phyloP scores from a whole-genome alignment of 2,888 invertebrate genomes.

The Branchellion lobata region DNA sequence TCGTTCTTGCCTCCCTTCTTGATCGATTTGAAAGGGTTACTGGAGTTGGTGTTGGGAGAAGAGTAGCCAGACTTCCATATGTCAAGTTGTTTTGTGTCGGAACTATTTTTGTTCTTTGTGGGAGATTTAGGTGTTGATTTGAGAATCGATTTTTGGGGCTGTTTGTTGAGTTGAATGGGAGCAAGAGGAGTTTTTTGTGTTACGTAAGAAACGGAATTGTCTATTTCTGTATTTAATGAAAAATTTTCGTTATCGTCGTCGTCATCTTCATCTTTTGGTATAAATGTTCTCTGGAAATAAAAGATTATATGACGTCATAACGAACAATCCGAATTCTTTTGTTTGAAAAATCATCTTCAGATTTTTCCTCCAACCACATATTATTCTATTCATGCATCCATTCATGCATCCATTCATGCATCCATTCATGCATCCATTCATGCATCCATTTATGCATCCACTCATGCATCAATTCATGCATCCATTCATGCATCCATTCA shows the following conservation, averaged over 20 bases:
- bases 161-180: background rate
- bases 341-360: too few relatives aligned
- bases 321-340: too few relatives aligned
- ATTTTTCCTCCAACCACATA: too few relatives aligned
- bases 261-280: slow-evolving; percentile 22
- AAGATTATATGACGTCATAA: background rate
- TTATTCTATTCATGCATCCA: too few relatives aligned
- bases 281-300: slow-evolving; percentile 29
- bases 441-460: too few relatives aligned
- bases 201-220: background rate
- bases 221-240: background rate
- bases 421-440: too few relatives aligned
- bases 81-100: background rate
- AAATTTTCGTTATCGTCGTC: slow-evolving; percentile 15
- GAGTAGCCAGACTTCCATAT: slow-evolving; percentile 22
- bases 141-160: slow-evolving; percentile 24
- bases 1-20: background rate
- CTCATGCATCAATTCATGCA: too few relatives aligned
- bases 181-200: slow-evolving; percentile 15
- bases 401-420: too few relatives aligned
- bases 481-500: too few relatives aligned
- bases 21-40: background rate
- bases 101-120: background rate
- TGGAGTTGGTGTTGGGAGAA: background rate
- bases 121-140: background rate